Base-by-base conservation (phyloP, 1,140 invertebrate species). In the Nasonia giraulti region DNA sequence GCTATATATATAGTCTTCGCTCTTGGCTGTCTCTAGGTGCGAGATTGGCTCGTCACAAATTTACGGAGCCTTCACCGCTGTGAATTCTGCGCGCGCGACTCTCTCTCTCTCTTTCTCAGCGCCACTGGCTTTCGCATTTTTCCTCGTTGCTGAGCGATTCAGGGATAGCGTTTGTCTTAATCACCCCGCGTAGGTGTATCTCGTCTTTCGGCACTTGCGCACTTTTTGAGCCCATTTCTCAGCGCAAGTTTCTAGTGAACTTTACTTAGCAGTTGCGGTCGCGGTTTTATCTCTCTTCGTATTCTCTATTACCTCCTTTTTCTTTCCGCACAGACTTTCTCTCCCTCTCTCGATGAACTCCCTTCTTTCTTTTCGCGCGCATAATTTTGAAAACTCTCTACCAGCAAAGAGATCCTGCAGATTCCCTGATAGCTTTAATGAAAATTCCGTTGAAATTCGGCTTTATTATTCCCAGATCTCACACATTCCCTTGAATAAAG, bases 141-240 rank as follows among this genome's bases (percentile, higher is more conserved):
- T 75, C 37, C 20, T 66, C 44, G 37, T 79, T 79, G 47, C 76
- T 33, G 31, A 82, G 17, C 83, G 87, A 87, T 88, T 85, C 84
- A 27, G 50, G 17, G 50, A 7, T 20, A 1, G 55, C 55, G 20
- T 62, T 62, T 62, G 55, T 62, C 55, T 62, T 62, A 62, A 62
- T 62, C 55, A 20, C 17, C 20, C 12, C 47, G 47, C 10, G 12
- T 50, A 17, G 47, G 47, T 50, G 47, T 14, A 50, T 44, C 40
- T 44, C 40, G 40, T 44, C 40, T 44, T 44, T 44, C n/a, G 40
- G 40, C 40, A 44, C 8, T 44, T 44, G 40, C 40, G 40, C 40
- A 44, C 40, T 44, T 44, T 44, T 44, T 7, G 6, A 44, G 40
- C 17, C 20, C 55, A 6, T 62, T 62, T 62, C 17, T 50, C 11